Base-by-base conservation (phyloP, 1,140 invertebrate species). In the Dendroctonus valens region DNA sequence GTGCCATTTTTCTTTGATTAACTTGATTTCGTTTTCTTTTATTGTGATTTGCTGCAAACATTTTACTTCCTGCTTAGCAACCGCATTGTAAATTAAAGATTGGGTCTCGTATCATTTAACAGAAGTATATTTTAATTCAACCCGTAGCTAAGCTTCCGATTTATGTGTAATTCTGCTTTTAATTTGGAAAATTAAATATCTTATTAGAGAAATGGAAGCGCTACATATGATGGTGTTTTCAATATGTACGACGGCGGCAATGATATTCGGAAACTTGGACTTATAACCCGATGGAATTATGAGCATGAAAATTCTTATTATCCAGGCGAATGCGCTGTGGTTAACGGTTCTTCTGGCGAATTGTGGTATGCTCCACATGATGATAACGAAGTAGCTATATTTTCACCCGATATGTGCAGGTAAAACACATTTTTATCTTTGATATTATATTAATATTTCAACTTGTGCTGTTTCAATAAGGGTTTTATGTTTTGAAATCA, bases 321-420 rank as follows among this genome's bases (percentile, higher is more conserved):
- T 76, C 41, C 81, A 0, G 80, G 77, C 6, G 77, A 83, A 46
- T 93, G 91, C 74, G 85, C 83, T 5, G 61, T 69, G 8, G 83
- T 93, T 0, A 81, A 83, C 66, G 91, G 91, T 40, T 87, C 86
- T 2, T 85, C 86, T 4, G 91, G 91, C 0, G 90, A 92, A 80
- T 78, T 92, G 1, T 93, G 90, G 83, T 88, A 90, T 49, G 89
- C 90, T 0, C 74, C 86, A 7, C 76, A 81, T 3, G 75, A 85
- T 11, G 78, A 81, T 6, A 77, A 84, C 44, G 79, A 79, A 41
- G 74, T 90, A 0, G 78, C 82, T 1, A 77, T 91, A 65, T 91
- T 90, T 77, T 81, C 84, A n/a, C 78, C 87, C 4, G 89, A 91
- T 77, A 78, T 89, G 58, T 91, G 89, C 81, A 86, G 85, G 78